Base-by-base conservation (phyloP, 2,113 vertebrate species). In the Pandion haliaetus region DNA sequence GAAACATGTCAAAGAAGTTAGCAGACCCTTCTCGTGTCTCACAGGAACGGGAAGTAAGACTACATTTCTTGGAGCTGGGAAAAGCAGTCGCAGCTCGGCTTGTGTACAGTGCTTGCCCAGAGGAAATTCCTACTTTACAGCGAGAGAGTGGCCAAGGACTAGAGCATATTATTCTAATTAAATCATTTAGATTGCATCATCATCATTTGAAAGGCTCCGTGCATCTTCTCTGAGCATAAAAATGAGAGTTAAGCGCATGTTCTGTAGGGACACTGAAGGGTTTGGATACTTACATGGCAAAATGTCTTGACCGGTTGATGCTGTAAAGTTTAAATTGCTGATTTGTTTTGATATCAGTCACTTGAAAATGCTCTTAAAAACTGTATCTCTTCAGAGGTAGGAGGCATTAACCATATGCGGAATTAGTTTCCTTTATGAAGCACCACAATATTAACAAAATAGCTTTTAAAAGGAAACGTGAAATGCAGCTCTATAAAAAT, bases 111-210 rank as follows among this genome's bases (percentile, higher is more conserved):
- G 82, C 52, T 72, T 86, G 79, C 86, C 82, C 91, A 88, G 77
- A 96, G 86, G 96, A 97, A 97, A 96, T 97, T 96, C 87, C 90
- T 92, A 17, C 69, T 96, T 95, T 88, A 65, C 45, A 95, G 71
- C 7, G 6, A 93, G 82, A 89, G 40, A 80, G 49, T 77, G 66
- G 91, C 82, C 86, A 83, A 66, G 83, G 73, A 77, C 63, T 76
- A 86, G 71, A 82, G 78, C 90, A 85, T 97, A 94, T 95, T 93
- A 93, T 88, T 93, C 73, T 91, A 96, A 94, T 95, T 92, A 96
- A 78, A 92, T 91, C 16, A 92, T 85, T 91, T 95, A 61, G 57
- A 86, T 95, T 88, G 57, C 74, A 78, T 91, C 62, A 80, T 86
- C 1, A 0, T 74, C 12, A 45, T 95, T 73, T 0, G 4, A 82